Conservation (phyloP, 2,797 vertebrate genomes). For the Sebastiscus albofasciatus region DNA sequence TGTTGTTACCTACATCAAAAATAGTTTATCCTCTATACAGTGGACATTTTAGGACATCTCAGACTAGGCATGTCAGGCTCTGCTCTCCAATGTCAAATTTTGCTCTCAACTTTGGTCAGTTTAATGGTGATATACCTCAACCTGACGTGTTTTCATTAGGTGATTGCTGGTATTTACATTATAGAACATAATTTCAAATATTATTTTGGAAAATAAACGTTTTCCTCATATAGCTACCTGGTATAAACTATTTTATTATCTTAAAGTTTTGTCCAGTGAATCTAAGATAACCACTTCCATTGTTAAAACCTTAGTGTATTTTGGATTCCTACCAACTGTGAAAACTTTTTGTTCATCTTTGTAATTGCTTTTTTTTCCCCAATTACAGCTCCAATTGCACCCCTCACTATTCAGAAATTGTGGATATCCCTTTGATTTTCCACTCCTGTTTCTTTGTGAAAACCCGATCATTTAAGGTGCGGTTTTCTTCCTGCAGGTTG, state of each 20-base stretch:
- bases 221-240: background rate
- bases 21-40: background rate
- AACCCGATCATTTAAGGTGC: no score
- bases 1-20: background rate
- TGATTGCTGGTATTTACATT: background rate
- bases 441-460: background rate
- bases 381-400: background rate
- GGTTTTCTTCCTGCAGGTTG: no score
- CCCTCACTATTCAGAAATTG: background rate
- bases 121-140: background rate
- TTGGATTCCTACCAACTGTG: background rate
- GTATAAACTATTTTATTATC: background rate
- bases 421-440: background rate
- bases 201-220: background rate
- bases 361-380: background rate
- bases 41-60: background rate
- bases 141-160: background rate
- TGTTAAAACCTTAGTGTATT: background rate
- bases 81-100: background rate
- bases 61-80: background rate
- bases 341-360: background rate
- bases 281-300: background rate
- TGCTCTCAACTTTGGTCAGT: background rate
- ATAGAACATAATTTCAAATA: background rate
- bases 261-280: background rate